Base-by-base conservation (phyloP, 2,113 vertebrate genomes). In the Laterallus jamaicensis region DNA sequence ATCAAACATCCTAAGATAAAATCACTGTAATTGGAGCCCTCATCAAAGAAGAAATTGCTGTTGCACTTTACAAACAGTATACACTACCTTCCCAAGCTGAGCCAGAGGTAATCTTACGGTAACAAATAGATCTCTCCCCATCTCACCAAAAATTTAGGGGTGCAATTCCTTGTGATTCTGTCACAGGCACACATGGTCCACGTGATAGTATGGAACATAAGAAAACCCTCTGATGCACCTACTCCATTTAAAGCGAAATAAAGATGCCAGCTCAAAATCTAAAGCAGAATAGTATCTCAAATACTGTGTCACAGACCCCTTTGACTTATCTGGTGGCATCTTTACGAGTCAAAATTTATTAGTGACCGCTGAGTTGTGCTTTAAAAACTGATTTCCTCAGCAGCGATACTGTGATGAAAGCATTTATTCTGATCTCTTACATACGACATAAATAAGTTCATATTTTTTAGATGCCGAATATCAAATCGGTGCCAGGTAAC, bases 31-130 rank as follows among this genome's bases (percentile, higher is more conserved):
- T 88, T 94, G 80, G 82, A 92, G 80, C 50, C 39, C 78, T 96
- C 94, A 92, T 93, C 92, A 88, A 81, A 95, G 80, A 75, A 82
- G 86, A 95, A 96, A 95, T 91, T 94, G 73, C 83, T 13, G 8
- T 85, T 63, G 62, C 84, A 55, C 60, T 85, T 91, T 68, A 94
- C 67, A 67, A 87, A 82, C 58, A 0, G 0, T 71, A 42, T 42
- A 85, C 15, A 14, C 0, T 2, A 26, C 71, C 89, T 90, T 32
- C 37, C 77, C 68, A 79, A 91, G 71, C 84, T 78, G 25, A 86
- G 50, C 11, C 63, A 75, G 86, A 58, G 26, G 35, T 25, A 90
- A 0, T 54, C 62, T 17, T 11, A 89, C 15, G 42, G 47, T 10
- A 78, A n/a, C 54, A 59, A 56, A 35, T 58, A 81, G 35, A 67